Percentiles rank a stretch among this genome's conserved stretches.
phyloP scores from a whole-genome alignment of 2,888 invertebrate species.

The Coleophora flavipennella region DNA sequence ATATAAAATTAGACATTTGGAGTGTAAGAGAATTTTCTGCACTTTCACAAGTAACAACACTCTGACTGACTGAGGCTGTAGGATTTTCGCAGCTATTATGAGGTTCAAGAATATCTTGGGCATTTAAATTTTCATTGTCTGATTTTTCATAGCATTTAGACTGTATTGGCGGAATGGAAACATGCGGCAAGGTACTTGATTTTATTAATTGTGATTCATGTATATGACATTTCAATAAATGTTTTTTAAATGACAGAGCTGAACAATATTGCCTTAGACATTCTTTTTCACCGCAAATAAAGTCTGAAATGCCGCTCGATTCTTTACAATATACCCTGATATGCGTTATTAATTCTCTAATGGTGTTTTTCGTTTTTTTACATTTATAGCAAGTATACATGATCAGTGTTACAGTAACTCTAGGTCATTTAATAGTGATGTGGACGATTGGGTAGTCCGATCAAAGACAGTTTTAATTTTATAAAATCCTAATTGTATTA shows the following conservation, averaged over 20 bases:
- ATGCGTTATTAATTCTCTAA: constrained; percentile 1
- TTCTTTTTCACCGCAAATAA: constrained; percentile 2
- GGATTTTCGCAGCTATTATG: background rate
- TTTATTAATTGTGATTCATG: no score
- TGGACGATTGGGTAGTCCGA: background rate
- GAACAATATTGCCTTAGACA: constrained; percentile 1
- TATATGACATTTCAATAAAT: constrained; percentile 1
- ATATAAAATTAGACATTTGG: background rate
- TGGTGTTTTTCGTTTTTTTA: constrained; percentile 1
- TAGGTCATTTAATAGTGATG: constrained; percentile 1
- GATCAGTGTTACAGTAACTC: background rate
- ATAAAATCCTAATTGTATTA: constrained; percentile 3
- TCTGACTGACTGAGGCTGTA: no score
- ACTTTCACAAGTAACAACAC: background rate
- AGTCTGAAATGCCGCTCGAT: background rate
- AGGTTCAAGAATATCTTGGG: background rate
- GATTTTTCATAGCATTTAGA: background rate
- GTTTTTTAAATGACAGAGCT: constrained; percentile 2
- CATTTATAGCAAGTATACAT: constrained; percentile 2
- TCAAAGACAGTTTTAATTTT: constrained; percentile 3
- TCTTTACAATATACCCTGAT: background rate
- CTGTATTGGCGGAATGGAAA: background rate
- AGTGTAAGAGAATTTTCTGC: background rate
- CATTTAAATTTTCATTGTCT: background rate
- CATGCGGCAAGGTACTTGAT: no score